Base-by-base conservation (phyloP, 2,797 vertebrate genomes). In the Spatula versicolor region DNA sequence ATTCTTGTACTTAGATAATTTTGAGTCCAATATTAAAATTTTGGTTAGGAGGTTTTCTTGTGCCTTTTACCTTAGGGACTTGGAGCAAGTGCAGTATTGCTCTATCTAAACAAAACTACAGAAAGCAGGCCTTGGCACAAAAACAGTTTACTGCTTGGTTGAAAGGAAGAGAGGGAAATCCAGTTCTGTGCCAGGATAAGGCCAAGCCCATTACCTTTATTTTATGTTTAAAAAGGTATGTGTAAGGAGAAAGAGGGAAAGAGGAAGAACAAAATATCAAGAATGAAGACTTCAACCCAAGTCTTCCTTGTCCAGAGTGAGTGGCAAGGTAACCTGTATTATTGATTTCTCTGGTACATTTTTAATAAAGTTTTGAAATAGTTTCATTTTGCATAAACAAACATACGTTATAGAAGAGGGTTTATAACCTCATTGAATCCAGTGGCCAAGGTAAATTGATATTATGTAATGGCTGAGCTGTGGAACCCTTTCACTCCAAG, bases 401-500 rank as follows among this genome's bases (percentile, higher is more conserved):
- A 22, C 33, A 39, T 8, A 16, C 5, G 8, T 33, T 66, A 45
- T 13, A 68, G 67, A 64, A 33, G n/a, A 59, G 26, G 3, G 6
- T 14, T 91, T 73, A 23, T 69, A 15, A 50, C n/a, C 26, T 79
- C 9, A 7, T 3, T 64, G 33, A 8, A 62, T 41, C 13, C 22
- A 33, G 2, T 9, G 19, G 23, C 25, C 8, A 33, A 31, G 19
- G 39, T 37, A 46, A 71, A 55, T 6, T 19, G 55, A 1, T 26
- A 13, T 83, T 59, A 60, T 60, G 30, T 23, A 25, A 58, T 35
- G 83, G 31, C 0, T 26, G 55, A 18, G 28, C 13, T 22, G 13
- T 55, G 35, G 31, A 23, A 77, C 8, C 23, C 60, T 55, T 78
- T 86, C 39, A 21, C 17, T 30, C 17, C 0, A 0, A 46, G 43